A percentile compares a stretch with the other conserved stretches of the same genome.
phyloP scores from a whole-genome alignment of 1,140 invertebrate species.

The Drosophila trapezifrons region DNA sequence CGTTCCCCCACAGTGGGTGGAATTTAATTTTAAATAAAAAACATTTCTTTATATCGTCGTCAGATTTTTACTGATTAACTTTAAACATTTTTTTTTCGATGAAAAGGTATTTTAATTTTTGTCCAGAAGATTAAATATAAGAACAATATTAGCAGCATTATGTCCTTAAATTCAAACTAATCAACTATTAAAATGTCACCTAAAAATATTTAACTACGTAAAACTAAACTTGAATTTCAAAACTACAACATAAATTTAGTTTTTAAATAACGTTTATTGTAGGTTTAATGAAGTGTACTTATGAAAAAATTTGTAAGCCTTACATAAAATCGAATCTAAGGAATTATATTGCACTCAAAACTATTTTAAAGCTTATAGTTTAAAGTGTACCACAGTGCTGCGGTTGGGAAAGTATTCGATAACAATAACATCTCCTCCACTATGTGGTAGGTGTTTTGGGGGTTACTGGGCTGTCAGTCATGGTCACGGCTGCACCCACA shows the following conservation, averaged over 20 bases:
- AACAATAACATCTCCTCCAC: conserved; percentile 46
- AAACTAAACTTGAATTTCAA: too few species aligned
- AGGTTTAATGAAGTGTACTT: too few species aligned
- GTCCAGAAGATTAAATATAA: background rate
- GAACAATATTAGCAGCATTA: too few species aligned
- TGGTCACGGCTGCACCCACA: conserved; percentile 59
- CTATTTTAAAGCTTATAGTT: background rate
- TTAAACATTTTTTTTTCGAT: background rate
- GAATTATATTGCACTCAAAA: too few species aligned
- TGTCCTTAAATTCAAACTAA: too few species aligned
- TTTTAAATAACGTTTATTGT: too few species aligned
- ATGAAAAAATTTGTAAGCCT: too few species aligned
- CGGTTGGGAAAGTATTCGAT: conserved; percentile 18
- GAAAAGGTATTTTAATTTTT: background rate
- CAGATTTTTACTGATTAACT: background rate
- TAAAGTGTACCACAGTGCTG: conserved; percentile 18
- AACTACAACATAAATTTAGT: too few species aligned
- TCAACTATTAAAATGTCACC: too few species aligned
- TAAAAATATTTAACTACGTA: too few species aligned
- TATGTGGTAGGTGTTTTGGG: conserved; percentile 44
- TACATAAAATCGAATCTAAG: too few species aligned
- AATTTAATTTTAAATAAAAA: conserved; percentile 7
- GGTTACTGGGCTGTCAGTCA: conserved; percentile 67
- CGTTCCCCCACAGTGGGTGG: conserved; percentile 7
- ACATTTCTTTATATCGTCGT: background rate